Evolutionary conservation across 2,113 vertebrate species (phyloP).

Genomic region (Pterocles burchelli): DNA sequence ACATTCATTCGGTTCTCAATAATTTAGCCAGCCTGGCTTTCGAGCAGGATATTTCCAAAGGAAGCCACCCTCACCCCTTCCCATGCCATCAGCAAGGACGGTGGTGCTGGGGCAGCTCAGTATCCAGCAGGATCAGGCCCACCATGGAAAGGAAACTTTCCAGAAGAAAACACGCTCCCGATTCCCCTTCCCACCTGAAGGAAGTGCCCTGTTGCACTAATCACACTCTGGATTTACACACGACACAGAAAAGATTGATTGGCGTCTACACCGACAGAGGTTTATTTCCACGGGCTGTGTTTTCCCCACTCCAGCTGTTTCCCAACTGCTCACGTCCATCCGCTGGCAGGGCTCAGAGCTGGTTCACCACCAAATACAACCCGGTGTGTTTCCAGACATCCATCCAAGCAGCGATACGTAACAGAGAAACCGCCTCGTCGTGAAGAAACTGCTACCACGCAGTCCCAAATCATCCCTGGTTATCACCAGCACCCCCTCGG

Average conservation of each 20-base stretch:
- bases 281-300: not conserved
- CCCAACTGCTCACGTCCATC: not conserved
- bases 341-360: not conserved
- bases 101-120: not conserved
- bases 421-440: accelerated
- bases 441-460: accelerated
- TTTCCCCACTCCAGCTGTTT: not conserved
- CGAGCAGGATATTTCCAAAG: constrained; percentile 63
- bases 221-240: not conserved
- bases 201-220: not conserved
- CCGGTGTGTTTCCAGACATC: not conserved
- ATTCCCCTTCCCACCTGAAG: not conserved
- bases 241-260: not conserved
- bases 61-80: constrained; percentile 40
- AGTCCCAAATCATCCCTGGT: not conserved
- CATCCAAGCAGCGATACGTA: accelerated
- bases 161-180: not conserved
- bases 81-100: not conserved
- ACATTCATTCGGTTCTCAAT: constrained; percentile 53
- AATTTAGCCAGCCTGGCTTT: constrained; percentile 21
- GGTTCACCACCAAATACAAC: not conserved
- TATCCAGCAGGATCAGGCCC: not conserved
- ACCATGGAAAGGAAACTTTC: not conserved
- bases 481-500: not conserved
- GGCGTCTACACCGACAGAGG: not conserved